A percentile compares a stretch with the other conserved stretches of the same genome.
Evolutionary conservation across 2,113 vertebrate genomes (phyloP).

Genomic region (Lophotis ruficrista): DNA sequence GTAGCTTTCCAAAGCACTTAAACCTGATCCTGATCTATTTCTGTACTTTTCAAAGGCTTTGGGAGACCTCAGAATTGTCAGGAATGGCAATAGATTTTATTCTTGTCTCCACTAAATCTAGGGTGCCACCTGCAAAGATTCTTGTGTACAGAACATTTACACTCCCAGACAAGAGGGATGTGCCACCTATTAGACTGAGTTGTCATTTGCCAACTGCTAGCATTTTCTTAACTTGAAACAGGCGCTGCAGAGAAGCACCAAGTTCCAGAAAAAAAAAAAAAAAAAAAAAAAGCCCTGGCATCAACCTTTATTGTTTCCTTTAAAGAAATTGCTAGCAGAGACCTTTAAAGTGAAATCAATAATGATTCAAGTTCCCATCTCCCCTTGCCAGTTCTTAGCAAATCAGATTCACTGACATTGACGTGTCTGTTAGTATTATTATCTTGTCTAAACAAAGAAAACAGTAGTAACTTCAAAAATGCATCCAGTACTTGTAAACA

Average conservation of each 20-base stretch:
- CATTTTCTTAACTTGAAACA: constrained; percentile 45
- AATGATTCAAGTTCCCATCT: not conserved
- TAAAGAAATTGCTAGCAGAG: constrained; percentile 29
- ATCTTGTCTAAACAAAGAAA: not conserved
- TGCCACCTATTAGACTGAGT: constrained; percentile 43
- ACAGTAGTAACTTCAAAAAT: not conserved
- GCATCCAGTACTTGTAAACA: not conserved
- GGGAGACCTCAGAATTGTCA: not conserved
- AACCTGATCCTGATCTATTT: not conserved
- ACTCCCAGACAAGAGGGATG: not conserved
- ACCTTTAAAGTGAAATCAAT: constrained; percentile 24
- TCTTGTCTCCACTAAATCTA: constrained; percentile 38
- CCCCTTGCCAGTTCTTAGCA: not conserved
- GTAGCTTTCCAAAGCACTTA: not conserved
- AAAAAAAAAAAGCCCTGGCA: not conserved
- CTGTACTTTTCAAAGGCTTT: not conserved
- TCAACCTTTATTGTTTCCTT: not conserved
- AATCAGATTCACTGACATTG: not conserved
- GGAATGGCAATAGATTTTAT: not conserved
- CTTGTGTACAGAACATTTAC: constrained; percentile 34
- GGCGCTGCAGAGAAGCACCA: not conserved
- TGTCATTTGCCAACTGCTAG: constrained; percentile 48
- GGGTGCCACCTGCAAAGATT: constrained; percentile 37
- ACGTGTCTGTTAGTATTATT: not conserved
- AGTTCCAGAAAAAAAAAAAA: constrained; percentile 26